Evolutionary conservation across 2,797 vertebrate species (phyloP), one percentile per base, ranked within the genome.

Genomic region (Periophthalmus magnuspinnatus): DNA sequence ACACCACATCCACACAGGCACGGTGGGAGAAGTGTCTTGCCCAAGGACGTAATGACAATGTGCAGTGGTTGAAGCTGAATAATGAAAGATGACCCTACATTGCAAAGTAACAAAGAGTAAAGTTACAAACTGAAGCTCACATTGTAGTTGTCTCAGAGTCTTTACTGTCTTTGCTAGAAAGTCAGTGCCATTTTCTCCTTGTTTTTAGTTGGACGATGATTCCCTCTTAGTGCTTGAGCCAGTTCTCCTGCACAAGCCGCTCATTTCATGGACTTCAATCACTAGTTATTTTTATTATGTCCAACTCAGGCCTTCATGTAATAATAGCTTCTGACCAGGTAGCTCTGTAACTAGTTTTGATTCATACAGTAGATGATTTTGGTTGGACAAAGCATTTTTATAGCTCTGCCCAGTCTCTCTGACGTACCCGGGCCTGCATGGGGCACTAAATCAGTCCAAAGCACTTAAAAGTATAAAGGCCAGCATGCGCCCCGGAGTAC

Each of bases 381-480:
- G 66, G 69, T 79, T 50, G 69, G 79, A 79, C 45, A 70, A 72
- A 81, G 62, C 68, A 41, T 38, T 58, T 68, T 78, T 79, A 81
- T 65, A 48, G 68, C 56, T 0, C 65, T 78, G 69, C 66, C 68
- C 58, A 32, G 73, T 48, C 62, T 74, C 65, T 19, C 68, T 77
- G 84, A 84, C 32, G 62, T 67, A 72, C 75, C 79, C 70, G 77
- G 69, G 67, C 66, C 76, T 75, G 78, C 61, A 68, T 72, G 70
- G 70, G 74, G 72, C 78, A 80, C 77, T 81, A 78, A 84, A 87
- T 82, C 75, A 86, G 78, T 82, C 82, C 78, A 79, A 80, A 86
- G 70, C 82, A 85, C 84, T 86, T 82, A 78, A 82, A 85, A 84
- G 77, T 76, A 84, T 78, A 84, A 88, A 85, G 79, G 76, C 77